phyloP scores from a whole-genome alignment of 2,113 vertebrate species.

The Tragelaphus imberbis region DNA sequence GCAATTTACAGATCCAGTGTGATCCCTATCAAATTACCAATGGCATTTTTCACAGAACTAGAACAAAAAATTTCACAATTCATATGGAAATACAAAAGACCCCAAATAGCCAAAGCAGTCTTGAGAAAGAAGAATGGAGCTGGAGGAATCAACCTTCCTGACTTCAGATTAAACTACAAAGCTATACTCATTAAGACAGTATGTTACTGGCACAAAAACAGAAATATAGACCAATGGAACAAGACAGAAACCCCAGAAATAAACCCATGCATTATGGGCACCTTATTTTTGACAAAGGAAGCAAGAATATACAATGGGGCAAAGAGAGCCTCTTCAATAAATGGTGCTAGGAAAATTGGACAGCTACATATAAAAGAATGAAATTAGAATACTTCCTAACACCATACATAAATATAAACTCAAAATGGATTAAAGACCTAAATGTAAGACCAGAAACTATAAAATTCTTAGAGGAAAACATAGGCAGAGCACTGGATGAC shows the following conservation, averaged over 20 bases:
- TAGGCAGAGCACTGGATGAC: neutral
- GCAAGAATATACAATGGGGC: neutral
- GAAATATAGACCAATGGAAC: neutral
- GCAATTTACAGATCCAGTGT: neutral
- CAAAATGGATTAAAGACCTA: neutral
- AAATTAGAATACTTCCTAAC: neutral
- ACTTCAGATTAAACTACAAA: neutral
- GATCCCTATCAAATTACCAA: neutral
- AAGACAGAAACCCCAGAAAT: neutral
- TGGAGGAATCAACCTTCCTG: neutral
- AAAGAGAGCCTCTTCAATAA: neutral
- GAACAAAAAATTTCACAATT: neutral
- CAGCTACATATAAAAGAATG: neutral
- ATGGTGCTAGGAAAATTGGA: neutral
- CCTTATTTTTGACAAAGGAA: neutral
- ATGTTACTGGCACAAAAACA: neutral
- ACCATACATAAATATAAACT: neutral
- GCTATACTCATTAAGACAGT: neutral
- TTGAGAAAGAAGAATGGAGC: neutral
- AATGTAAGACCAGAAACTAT: neutral
- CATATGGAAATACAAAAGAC: neutral
- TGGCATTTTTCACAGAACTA: neutral
- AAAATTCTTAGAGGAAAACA: neutral
- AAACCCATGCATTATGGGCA: neutral
- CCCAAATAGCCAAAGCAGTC: neutral